Base-by-base conservation (phyloP, 2,113 vertebrate genomes). In the Poicephalus gulielmi region DNA sequence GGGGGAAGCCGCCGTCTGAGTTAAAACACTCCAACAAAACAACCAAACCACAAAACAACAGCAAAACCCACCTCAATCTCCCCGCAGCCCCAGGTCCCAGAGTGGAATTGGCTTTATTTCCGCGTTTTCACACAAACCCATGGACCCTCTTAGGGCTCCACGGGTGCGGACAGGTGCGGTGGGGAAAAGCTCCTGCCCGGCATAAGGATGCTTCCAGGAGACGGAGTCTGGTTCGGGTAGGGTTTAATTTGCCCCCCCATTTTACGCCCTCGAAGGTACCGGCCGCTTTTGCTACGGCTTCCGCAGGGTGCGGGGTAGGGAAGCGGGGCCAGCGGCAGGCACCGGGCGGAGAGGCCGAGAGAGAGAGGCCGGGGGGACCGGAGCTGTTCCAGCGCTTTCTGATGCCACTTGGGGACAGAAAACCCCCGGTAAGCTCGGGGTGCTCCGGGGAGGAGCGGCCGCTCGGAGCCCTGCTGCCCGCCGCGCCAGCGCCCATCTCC, bases 161-260 rank as follows among this genome's bases (percentile, higher is more conserved):
- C 90, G 52, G 83, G 70, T 2, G 53, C 78, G 83, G 95, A 66
- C 94, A 95, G 96, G 95, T 96, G 96, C 73, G 68, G 82, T 6
- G 13, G 17, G 17, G 23, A 28, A 44, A 86, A 0, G 10, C 10
- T 47, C n/a, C 60, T 31, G n/a, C 24, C n/a, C 17, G 39, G 49
- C 47, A 43, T 33, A 3, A 30, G 59, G 53, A 28, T 2, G 3
- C n/a, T 37, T 35, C 39, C 8, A 64, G 25, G 5, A 75, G 7
- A 37, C 1, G 7, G n/a, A 2, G 27, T 27, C 66, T 25, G 11
- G 1, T 0, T n/a, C 8, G 28, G 4, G 4, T 24, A 33, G 20
- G 2, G 4, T 12, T 35, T 57, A 23, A 8, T 27, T n/a, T 30
- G 3, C 1, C 2, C 43, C 43, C 37, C 7, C 39, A 0, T 80